Evolutionary conservation across 2,888 invertebrate genomes (phyloP).

Genomic region (Trichogramma dendrolimi): DNA sequence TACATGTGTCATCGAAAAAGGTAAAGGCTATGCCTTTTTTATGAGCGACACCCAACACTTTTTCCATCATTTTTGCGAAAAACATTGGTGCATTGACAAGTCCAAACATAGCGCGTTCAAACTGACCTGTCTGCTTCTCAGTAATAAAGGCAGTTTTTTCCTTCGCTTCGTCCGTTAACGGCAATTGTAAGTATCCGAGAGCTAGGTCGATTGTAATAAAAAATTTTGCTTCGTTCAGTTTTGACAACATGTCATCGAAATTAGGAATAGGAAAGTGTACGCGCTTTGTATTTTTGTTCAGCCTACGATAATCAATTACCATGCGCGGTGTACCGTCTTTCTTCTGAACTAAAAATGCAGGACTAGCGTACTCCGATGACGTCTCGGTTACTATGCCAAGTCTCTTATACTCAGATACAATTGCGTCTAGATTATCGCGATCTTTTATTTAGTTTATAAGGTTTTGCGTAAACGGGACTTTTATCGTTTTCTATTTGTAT

Average conservation of each 20-base stretch:
- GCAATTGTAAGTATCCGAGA: conserved; percentile 15
- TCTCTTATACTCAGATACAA: conserved; percentile 13
- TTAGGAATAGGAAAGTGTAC: conserved; percentile 18
- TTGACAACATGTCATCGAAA: conserved; percentile 13
- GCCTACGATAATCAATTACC: conserved; percentile 18
- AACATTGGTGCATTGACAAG: conserved; percentile 14
- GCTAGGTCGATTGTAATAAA: conserved; percentile 18
- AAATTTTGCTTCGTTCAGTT: neutral
- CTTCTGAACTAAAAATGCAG: conserved; percentile 23
- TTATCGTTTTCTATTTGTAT: conserved; percentile 9
- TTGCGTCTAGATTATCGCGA: conserved; percentile 10
- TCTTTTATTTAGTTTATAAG: conserved; percentile 20
- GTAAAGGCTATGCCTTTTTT: neutral
- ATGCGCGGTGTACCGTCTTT: conserved; percentile 19
- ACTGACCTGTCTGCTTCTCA: conserved; percentile 11
- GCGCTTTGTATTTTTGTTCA: conserved; percentile 6
- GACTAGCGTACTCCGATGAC: conserved; percentile 15
- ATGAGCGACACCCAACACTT: conserved; percentile 5
- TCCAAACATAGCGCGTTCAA: conserved; percentile 18
- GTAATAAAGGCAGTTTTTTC: conserved; percentile 20
- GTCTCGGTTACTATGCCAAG: conserved; percentile 22
- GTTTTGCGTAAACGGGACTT: conserved; percentile 8
- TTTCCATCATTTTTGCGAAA: conserved; percentile 14
- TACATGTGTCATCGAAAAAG: too few relatives aligned
- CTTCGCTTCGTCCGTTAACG: conserved; percentile 5